Percentiles rank a stretch among this genome's conserved stretches.
These are phyloP conservation scores for Drosophila pachea DNA, from an alignment of 1,140 invertebrate species.

Conservation along the genomic window DNA sequence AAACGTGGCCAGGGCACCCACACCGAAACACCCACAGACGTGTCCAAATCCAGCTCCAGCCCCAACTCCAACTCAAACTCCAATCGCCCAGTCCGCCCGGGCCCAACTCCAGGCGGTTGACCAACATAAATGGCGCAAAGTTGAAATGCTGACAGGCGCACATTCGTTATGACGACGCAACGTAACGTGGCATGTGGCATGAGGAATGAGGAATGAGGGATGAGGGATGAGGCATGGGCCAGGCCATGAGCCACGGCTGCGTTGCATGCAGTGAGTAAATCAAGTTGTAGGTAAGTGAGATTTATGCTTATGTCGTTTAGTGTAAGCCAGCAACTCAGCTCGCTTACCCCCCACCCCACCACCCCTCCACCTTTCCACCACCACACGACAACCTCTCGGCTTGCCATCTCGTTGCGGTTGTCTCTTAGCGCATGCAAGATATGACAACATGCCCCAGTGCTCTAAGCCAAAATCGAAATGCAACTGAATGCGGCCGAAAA, in stretches of 20 bases:
- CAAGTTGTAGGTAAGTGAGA: constrained; percentile 77
- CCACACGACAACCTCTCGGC: too few relatives aligned
- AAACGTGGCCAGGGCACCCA: constrained; percentile 56
- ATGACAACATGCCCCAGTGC: constrained; percentile 61
- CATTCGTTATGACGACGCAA: constrained; percentile 72
- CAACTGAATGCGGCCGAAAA: constrained; percentile 27
- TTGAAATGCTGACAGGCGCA: constrained; percentile 76
- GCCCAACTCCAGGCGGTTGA: constrained; percentile 59
- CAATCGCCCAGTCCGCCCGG: too few relatives aligned
- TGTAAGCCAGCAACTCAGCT: constrained; percentile 65
- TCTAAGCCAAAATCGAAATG: constrained; percentile 25
- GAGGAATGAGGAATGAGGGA: constrained; percentile 33
- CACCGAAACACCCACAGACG: constrained; percentile 50
- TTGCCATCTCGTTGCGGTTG: constrained; percentile 16
- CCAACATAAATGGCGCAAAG: constrained; percentile 77
- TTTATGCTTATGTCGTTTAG: constrained; percentile 76
- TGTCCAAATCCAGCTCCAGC: constrained; percentile 40
- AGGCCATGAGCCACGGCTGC: constrained; percentile 17
- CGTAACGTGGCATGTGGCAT: constrained; percentile 27
- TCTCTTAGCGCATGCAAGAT: constrained; percentile 48
- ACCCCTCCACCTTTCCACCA: constrained; percentile 4
- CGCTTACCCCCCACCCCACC: constrained; percentile 15
- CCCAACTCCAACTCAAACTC: not conserved
- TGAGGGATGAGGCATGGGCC: constrained; percentile 30
- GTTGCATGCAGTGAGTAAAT: constrained; percentile 63